These are phyloP conservation scores for Parauchenoglanis punctatus DNA, from an alignment of 2,797 vertebrate species.

Conservation along the genomic window DNA sequence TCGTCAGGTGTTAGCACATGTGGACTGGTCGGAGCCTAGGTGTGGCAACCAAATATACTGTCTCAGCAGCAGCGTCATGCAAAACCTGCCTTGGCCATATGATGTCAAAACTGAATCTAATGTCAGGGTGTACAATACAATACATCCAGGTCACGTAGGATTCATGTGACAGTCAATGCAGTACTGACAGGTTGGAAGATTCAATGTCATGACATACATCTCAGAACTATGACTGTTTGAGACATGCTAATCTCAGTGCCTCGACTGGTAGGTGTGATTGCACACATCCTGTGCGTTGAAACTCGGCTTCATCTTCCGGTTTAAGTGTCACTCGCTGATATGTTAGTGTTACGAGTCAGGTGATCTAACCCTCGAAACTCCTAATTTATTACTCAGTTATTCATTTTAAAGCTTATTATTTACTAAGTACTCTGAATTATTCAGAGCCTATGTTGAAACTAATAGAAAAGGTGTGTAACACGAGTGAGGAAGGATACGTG, in stretches of 20 bases:
- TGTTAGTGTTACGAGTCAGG: neutral
- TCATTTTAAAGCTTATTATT: neutral
- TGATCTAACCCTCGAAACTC: neutral
- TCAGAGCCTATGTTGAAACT: neutral
- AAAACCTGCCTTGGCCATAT: conserved; percentile 4
- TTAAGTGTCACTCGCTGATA: conserved; percentile 2
- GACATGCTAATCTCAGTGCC: conserved; percentile 10
- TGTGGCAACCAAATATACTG: conserved; percentile 35
- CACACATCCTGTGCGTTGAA: conserved; percentile 41
- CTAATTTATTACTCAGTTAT: neutral
- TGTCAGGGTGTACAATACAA: neutral
- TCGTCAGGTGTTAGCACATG: conserved; percentile 4
- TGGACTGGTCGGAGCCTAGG: conserved; percentile 16
- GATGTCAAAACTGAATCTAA: neutral
- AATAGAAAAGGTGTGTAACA: neutral
- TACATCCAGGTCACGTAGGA: neutral
- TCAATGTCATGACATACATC: neutral
- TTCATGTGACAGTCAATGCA: neutral
- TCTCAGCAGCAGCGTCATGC: conserved; percentile 11
- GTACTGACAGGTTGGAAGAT: neutral
- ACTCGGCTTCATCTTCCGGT: conserved; percentile 26
- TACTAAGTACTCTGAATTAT: neutral
- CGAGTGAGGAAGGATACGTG: neutral
- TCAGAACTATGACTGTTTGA: neutral
- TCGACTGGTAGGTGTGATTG: conserved; percentile 14